Evolutionary conservation across 1,140 invertebrate species (phyloP), one percentile per base, ranked within the genome.

Genomic region (Schlechtendalia chinensis): DNA sequence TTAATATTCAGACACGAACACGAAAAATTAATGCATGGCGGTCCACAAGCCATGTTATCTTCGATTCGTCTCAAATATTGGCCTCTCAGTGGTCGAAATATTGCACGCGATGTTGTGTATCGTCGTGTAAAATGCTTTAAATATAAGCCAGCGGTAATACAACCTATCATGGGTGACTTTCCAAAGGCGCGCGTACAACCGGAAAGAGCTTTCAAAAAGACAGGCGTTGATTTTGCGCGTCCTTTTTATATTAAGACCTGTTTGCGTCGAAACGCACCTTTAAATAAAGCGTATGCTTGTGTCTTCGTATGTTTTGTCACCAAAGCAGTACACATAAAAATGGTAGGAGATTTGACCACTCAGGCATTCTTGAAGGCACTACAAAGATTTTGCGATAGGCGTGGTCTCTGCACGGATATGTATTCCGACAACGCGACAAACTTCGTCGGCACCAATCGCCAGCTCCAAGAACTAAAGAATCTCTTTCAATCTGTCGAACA

Each of bases 81-180:
- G 61, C 61, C 27, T 5, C 61, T 65, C 14, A 39, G 22, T 16
- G 61, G 27, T n/a, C 29, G 63, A 19, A 67, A 10, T 39, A 32
- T 67, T 16, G 63, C 39, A 3, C 63, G 29, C 3, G 22, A 19
- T n/a, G n/a, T n/a, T n/a, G n/a, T n/a, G n/a, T n/a, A n/a, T n/a
- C n/a, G n/a, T n/a, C n/a, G n/a, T n/a, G 1, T 67, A 45, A n/a
- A n/a, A 67, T 67, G 63, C n/a, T 67, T 67, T 22, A 67, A 67
- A 45, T 32, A 32, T 32, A 11, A n/a, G 2, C 63, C 63, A n/a
- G 19, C 12, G 5, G 17, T 45, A n/a, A 19, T 39, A 19, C 29
- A 32, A 6, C 29, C 63, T 39, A 67, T 67, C 17, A 39, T 67
- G 63, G 29, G 63, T 19, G 29, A 67, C 12, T 19, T 67, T 5